Conservation (phyloP, 2,888 invertebrate genomes). For the Euzophera pinguis region DNA sequence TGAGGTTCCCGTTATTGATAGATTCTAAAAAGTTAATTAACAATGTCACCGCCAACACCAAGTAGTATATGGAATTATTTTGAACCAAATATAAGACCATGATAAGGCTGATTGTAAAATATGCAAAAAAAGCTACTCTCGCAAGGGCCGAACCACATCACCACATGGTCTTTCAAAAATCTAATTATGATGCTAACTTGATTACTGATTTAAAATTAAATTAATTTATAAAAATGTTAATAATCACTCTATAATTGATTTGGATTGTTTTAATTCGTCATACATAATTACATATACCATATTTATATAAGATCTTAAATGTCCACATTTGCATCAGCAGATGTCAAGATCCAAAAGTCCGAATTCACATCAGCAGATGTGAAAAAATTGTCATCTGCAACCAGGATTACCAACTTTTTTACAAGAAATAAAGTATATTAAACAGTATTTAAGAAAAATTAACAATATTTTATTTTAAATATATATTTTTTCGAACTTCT, state of each 20-base stretch:
- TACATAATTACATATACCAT: too few species aligned
- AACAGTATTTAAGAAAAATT: too few species aligned
- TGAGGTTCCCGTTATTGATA: not conserved
- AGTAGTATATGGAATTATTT: not conserved
- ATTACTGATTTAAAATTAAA: not conserved
- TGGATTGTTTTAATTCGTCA: too few species aligned
- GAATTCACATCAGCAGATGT: not conserved
- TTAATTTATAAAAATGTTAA: not conserved
- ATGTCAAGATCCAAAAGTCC: not conserved
- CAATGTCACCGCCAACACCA: not conserved
- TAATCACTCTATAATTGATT: too few species aligned
- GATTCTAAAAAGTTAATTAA: too few species aligned
- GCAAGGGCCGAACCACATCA: slow-evolving; percentile 16
- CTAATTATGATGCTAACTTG: too few species aligned
- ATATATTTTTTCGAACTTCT: too few species aligned
- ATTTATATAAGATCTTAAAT: not conserved
- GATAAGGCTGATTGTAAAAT: slow-evolving; percentile 23
- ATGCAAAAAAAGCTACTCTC: slow-evolving; percentile 27
- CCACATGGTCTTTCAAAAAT: not conserved
- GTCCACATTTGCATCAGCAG: not conserved
- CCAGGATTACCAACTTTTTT: too few species aligned
- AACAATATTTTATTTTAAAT: too few species aligned
- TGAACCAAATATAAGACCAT: not conserved
- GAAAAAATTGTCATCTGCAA: not conserved
- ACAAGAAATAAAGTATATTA: too few species aligned